These are phyloP conservation scores for Drosophila mauritiana DNA, from an alignment of 1,140 invertebrate genomes.

Conservation along the genomic window DNA sequence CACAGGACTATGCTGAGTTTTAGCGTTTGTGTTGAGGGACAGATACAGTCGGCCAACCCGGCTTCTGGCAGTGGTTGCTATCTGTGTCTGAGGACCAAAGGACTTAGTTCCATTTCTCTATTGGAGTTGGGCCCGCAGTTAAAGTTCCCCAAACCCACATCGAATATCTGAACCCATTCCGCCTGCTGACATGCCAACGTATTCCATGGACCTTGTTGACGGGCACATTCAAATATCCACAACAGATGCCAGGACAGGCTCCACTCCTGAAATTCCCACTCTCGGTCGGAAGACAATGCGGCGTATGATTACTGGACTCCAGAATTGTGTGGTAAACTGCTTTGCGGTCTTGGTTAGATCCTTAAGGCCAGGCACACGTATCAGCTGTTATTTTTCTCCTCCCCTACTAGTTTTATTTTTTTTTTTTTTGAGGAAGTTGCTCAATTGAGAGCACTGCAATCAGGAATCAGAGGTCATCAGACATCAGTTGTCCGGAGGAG, in stretches of 20 bases:
- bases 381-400: slow-evolving; percentile 15
- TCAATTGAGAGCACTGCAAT: slow-evolving; percentile 59
- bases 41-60: slow-evolving; percentile 6
- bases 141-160: slow-evolving; percentile 7
- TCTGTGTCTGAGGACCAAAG: slow-evolving; percentile 34
- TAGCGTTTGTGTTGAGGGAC: not conserved
- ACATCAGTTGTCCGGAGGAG: slow-evolving; percentile 10
- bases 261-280: not conserved
- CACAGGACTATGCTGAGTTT: slow-evolving; percentile 10
- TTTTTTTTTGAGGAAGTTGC: slow-evolving; percentile 46
- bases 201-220: slow-evolving; percentile 27
- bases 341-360: slow-evolving; percentile 25
- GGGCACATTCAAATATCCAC: slow-evolving; percentile 58
- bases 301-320: slow-evolving; percentile 61
- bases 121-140: slow-evolving; percentile 40
- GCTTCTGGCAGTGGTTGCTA: slow-evolving; percentile 39
- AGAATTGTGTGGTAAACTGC: slow-evolving; percentile 24
- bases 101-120: not conserved
- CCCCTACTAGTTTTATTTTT: not conserved
- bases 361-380: slow-evolving; percentile 48
- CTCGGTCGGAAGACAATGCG: slow-evolving; percentile 51
- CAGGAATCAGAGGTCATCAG: slow-evolving; percentile 51
- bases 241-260: slow-evolving; percentile 32
- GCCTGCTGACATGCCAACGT: not conserved
- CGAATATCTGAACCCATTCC: not conserved